phyloP scores from a whole-genome alignment of 2,888 invertebrate genomes.

The Epinotia bilunana region DNA sequence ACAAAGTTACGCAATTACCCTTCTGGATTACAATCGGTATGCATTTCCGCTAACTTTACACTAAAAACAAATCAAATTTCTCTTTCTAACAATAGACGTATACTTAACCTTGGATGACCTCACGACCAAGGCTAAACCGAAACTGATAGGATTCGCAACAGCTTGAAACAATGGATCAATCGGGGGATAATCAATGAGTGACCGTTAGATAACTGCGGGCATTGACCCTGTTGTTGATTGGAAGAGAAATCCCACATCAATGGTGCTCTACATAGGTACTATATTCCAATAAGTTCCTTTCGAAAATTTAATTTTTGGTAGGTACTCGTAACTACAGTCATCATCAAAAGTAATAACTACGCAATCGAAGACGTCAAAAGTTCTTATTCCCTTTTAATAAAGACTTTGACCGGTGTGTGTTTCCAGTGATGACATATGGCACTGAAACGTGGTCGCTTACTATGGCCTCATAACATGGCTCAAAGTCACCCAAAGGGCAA shows the following conservation, averaged over 20 bases:
- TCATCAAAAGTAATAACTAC: too few species aligned
- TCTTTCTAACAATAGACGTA: not conserved
- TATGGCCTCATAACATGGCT: too few species aligned
- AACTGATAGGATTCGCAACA: conserved; percentile 2
- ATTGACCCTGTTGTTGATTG: not conserved
- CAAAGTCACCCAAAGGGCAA: too few species aligned
- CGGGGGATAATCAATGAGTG: not conserved
- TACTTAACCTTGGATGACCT: not conserved
- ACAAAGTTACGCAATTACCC: not conserved
- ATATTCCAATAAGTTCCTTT: too few species aligned
- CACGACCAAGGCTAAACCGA: not conserved
- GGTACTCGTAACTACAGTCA: too few species aligned
- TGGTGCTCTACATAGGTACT: too few species aligned
- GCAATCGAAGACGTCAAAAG: too few species aligned
- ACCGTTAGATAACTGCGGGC: not conserved
- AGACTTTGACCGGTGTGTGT: too few species aligned
- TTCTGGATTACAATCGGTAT: not conserved
- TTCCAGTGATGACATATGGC: too few species aligned
- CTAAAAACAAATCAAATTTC: not conserved
- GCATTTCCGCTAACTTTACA: not conserved
- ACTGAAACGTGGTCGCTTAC: too few species aligned
- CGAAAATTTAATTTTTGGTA: too few species aligned
- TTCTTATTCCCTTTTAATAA: too few species aligned
- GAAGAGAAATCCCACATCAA: not conserved
- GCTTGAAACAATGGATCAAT: not conserved